phyloP scores from a whole-genome alignment of 2,797 vertebrate genomes.

The Furcifer pardalis region DNA sequence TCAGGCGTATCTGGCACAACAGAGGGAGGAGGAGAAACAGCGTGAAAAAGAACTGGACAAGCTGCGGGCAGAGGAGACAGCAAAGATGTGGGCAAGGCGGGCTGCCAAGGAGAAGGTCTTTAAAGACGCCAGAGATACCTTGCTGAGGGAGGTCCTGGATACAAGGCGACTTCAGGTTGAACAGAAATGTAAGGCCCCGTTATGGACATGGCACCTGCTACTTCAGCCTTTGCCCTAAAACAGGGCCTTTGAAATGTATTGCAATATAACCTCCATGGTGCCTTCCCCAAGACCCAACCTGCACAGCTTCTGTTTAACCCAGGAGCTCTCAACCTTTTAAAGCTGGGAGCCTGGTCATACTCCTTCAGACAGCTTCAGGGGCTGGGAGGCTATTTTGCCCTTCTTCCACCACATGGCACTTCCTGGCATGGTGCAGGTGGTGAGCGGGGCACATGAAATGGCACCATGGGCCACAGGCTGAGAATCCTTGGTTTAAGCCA shows the following conservation, averaged over 20 bases:
- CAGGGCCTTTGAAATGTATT: background rate
- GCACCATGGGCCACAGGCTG: too few relatives aligned
- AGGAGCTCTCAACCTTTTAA: too few relatives aligned
- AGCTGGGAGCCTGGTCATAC: too few relatives aligned
- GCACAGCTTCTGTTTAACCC: background rate
- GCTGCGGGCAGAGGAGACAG: constrained; percentile 77
- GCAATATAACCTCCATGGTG: background rate
- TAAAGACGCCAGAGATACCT: constrained; percentile 77
- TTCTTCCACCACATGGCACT: too few relatives aligned
- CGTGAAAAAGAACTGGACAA: constrained; percentile 78
- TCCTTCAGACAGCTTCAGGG: too few relatives aligned
- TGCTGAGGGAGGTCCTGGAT: constrained; percentile 83
- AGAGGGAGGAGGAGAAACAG: constrained; percentile 75
- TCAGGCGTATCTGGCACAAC: constrained; percentile 77
- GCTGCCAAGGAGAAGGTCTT: constrained; percentile 69
- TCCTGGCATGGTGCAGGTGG: too few relatives aligned
- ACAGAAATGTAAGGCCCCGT: constrained; percentile 82
- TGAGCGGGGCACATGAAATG: too few relatives aligned
- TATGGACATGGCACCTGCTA: background rate
- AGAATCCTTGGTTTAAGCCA: too few relatives aligned
- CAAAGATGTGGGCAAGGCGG: constrained; percentile 71
- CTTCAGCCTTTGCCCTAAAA: background rate
- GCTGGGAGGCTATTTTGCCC: too few relatives aligned
- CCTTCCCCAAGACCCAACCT: background rate
- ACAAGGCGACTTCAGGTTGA: constrained; percentile 82